phyloP scores from a whole-genome alignment of 2,888 invertebrate species.

The Melanostoma mellinum region DNA sequence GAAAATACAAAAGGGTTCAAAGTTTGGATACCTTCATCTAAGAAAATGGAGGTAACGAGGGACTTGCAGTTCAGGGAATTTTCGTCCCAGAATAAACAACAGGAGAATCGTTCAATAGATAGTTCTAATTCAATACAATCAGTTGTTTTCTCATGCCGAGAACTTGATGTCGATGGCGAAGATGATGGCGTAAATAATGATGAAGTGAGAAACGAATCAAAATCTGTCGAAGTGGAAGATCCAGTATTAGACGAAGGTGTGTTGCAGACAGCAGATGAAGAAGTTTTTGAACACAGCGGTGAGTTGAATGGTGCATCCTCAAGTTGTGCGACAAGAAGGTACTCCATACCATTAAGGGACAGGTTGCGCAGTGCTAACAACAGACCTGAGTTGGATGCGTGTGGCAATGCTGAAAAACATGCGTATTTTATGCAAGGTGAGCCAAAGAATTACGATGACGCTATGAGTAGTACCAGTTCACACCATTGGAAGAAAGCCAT shows the following conservation, averaged over 20 bases:
- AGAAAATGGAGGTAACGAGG: too few species aligned
- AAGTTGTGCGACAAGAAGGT: too few species aligned
- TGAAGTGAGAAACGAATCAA: neutral
- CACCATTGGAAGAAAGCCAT: too few species aligned
- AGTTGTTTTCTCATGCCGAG: neutral
- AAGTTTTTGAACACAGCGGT: too few species aligned
- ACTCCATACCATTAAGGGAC: neutral
- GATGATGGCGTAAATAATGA: neutral
- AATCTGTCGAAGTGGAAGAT: neutral
- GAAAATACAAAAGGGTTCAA: neutral
- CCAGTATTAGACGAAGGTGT: neutral
- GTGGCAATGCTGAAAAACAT: too few species aligned
- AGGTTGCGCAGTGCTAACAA: neutral
- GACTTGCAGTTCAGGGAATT: too few species aligned
- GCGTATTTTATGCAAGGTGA: too few species aligned
- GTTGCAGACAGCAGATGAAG: conserved; percentile 1
- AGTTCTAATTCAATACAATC: neutral
- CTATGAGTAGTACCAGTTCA: too few species aligned
- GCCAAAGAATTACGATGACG: too few species aligned
- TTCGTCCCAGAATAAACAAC: too few species aligned
- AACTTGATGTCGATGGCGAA: neutral
- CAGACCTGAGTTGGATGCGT: neutral
- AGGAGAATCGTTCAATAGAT: neutral
- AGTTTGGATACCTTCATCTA: neutral
- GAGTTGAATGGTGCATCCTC: too few species aligned